These are phyloP conservation scores for Drosophila ironensis DNA, from an alignment of 1,140 invertebrate genomes.

Conservation along the genomic window DNA sequence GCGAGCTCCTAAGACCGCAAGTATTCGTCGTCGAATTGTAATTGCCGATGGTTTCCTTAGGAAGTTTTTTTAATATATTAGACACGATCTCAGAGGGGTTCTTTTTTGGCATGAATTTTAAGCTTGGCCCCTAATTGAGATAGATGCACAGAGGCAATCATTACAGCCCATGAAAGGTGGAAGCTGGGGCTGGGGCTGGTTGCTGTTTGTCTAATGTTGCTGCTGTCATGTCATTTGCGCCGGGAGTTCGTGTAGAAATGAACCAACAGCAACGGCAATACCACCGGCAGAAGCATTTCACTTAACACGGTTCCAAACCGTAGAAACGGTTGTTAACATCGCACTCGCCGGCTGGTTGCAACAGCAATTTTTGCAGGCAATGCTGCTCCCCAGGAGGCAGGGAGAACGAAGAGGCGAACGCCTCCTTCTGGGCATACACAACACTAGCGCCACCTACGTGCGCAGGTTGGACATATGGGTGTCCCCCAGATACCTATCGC, in stretches of 20 bases:
- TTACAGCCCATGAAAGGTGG: neutral
- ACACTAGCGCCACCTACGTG: conserved; percentile 56
- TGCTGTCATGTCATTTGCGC: conserved; percentile 65
- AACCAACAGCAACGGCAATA: conserved; percentile 17
- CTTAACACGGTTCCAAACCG: conserved; percentile 68
- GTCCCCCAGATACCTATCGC: conserved; percentile 54
- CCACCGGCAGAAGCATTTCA: conserved; percentile 60
- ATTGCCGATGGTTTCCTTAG: conserved; percentile 13
- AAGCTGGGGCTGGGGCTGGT: conserved; percentile 16
- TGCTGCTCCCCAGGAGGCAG: conserved; percentile 24
- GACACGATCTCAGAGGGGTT: conserved; percentile 21
- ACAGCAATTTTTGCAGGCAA: conserved; percentile 73
- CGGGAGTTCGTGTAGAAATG: conserved; percentile 46
- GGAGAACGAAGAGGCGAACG: conserved; percentile 48
- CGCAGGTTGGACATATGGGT: conserved; percentile 21
- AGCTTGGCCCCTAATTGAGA: conserved; percentile 63
- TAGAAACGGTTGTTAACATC: conserved; percentile 71
- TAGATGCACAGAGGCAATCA: conserved; percentile 53
- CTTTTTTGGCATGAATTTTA: conserved; percentile 40
- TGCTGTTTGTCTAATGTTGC: conserved; percentile 20
- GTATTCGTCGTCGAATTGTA: neutral
- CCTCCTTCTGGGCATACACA: conserved; percentile 48
- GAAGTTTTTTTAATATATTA: conserved; percentile 16
- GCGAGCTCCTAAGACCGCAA: too few species aligned
- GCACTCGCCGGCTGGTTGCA: conserved; percentile 26